Base-by-base conservation (phyloP, 2,113 vertebrate species). In the Bucco capensis region DNA sequence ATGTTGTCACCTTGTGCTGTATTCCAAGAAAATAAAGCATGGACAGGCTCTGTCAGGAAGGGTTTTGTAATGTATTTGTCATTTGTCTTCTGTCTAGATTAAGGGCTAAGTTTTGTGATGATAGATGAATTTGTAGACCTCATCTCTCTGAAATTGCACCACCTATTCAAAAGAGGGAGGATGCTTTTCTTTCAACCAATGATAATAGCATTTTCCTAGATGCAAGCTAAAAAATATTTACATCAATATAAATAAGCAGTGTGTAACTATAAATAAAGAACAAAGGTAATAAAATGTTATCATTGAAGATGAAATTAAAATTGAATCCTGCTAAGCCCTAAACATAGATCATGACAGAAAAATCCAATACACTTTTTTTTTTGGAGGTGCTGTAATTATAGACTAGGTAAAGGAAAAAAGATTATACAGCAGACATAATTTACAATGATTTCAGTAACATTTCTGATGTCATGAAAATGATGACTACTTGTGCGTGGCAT, bases 281-380 rank as follows among this genome's bases (percentile, higher is more conserved):
- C 88, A 86, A 6, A 33, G 46, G 50, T 87, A 94, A 92, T 93
- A 90, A 89, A 94, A 58, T 78, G 83, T 93, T 95, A 95, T 88
- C 88, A 60, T n/a, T 94, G 79, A 91, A 94, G 70, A n/a, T 91
- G 92, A 95, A 95, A 96, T 96, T 94, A 93, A 94, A 95, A 95
- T 95, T 95, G 90, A 90, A 95, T 93, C 79, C 88, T 96, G 88
- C 35, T 90, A 95, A 95, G 72, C 60, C 65, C 44, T 81, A 91
- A 93, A 78, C 49, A 71, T 28, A 6, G 61, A 86, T 94, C 65
- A 88, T 17, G 61, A 81, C 61, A 90, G 83, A 95, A 90, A 88
- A 94, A 93, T 94, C 69, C 83, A 91, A 88, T 71, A 78, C 18
- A 8, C 6, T 12, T 10, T 65, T n/a, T 82, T 83, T 40, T 82